Conservation (phyloP, 2,113 vertebrate genomes). For the Accipiter virgatus region DNA sequence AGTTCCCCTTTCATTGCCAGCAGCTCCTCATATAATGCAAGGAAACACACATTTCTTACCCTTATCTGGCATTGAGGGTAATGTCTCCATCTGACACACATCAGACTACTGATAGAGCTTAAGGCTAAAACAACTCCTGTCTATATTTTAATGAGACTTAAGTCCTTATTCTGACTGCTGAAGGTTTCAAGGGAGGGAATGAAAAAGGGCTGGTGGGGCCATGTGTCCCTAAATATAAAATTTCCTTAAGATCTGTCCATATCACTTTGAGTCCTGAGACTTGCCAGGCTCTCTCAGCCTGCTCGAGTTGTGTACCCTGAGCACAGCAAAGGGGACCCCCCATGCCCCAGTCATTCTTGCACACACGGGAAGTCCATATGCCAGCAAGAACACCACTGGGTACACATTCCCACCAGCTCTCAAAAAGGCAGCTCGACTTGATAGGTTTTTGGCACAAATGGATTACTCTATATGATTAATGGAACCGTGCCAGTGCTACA, state of each 20-base stretch:
- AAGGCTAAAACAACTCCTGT: not conserved
- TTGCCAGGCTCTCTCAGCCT: not conserved
- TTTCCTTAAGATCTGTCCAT: not conserved
- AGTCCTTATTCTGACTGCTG: not conserved
- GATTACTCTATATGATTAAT: slow-evolving; percentile 62
- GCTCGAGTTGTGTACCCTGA: not conserved
- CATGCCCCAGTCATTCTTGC: slow-evolving; percentile 25
- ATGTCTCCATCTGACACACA: not conserved
- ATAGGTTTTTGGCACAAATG: slow-evolving; percentile 62
- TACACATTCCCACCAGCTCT: slow-evolving; percentile 60
- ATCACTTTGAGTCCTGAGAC: not conserved
- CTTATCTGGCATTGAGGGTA: not conserved
- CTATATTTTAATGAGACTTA: not conserved
- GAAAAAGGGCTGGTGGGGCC: not conserved
- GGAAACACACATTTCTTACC: not conserved
- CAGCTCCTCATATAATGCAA: not conserved
- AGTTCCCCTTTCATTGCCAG: not conserved
- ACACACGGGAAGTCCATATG: slow-evolving; percentile 59
- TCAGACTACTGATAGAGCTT: not conserved
- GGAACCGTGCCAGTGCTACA: slow-evolving; percentile 9
- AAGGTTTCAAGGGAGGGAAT: not conserved
- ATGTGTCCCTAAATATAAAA: not conserved
- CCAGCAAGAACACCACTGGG: slow-evolving; percentile 59
- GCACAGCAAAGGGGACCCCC: not conserved
- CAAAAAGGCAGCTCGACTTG: slow-evolving; percentile 61